A percentile compares a stretch with the other conserved stretches of the same genome.
Evolutionary conservation across 2,797 vertebrate genomes (phyloP).

Genomic region (Siniperca undulata): DNA sequence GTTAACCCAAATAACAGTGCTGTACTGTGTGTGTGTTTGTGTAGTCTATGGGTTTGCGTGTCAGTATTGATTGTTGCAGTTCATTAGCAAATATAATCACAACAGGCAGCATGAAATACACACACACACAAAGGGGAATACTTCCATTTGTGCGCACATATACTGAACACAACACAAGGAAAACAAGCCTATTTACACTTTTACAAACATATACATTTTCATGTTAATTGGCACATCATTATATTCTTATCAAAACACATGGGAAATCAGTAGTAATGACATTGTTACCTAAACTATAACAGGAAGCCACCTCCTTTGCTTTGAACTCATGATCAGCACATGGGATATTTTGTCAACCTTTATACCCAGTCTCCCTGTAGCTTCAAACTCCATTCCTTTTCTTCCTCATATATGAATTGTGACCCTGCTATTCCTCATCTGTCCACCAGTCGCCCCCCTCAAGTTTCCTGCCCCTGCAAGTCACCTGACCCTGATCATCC

Average conservation of each 20-base stretch:
- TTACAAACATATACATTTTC: background rate
- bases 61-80: slow-evolving; percentile 11
- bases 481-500: background rate
- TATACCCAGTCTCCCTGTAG: background rate
- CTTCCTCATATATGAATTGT: background rate
- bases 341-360: background rate
- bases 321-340: background rate
- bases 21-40: slow-evolving; percentile 8
- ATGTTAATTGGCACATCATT: background rate
- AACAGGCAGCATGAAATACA: background rate
- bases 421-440: background rate
- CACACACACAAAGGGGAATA: background rate
- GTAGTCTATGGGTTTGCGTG: background rate
- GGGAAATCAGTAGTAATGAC: background rate
- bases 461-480: background rate
- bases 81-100: slow-evolving; percentile 19
- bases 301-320: background rate
- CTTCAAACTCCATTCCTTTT: background rate
- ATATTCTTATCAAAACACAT: background rate
- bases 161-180: background rate
- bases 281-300: background rate
- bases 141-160: background rate
- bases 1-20: background rate
- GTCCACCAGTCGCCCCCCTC: background rate
- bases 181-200: background rate